Conservation (phyloP, 2,113 vertebrate species). For the Anhinga anhinga region DNA sequence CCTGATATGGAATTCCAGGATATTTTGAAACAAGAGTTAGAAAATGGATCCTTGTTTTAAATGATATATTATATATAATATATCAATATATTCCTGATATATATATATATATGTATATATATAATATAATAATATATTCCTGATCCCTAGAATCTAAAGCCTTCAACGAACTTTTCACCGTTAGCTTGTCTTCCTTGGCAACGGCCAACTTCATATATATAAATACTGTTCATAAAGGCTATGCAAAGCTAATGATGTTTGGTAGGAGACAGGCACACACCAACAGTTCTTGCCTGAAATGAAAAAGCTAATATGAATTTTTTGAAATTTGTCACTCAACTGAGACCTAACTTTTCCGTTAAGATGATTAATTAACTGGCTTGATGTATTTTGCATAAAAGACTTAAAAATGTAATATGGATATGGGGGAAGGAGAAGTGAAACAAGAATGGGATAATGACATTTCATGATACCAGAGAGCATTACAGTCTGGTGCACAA, state of each 20-base stretch:
- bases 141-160: neutral
- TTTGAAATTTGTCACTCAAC: neutral
- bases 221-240: neutral
- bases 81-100: neutral
- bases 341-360: neutral
- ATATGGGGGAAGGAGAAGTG: slow-evolving; percentile 44
- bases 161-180: neutral
- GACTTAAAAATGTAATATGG: neutral
- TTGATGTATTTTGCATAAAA: slow-evolving; percentile 34
- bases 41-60: neutral
- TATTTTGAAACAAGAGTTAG: neutral
- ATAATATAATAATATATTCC: no score
- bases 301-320: neutral
- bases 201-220: neutral
- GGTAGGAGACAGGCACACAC: neutral
- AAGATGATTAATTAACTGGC: slow-evolving; percentile 11
- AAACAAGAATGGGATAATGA: slow-evolving; percentile 47
- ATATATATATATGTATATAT: neutral
- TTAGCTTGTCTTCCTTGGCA: neutral
- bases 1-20: neutral
- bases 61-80: neutral
- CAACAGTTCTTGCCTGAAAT: neutral
- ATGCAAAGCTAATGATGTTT: neutral
- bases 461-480: neutral
- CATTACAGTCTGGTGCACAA: neutral